A percentile compares a stretch with the other conserved stretches of the same genome.
Conservation (phyloP, 2,888 invertebrate species). For the Andricus curvator region DNA sequence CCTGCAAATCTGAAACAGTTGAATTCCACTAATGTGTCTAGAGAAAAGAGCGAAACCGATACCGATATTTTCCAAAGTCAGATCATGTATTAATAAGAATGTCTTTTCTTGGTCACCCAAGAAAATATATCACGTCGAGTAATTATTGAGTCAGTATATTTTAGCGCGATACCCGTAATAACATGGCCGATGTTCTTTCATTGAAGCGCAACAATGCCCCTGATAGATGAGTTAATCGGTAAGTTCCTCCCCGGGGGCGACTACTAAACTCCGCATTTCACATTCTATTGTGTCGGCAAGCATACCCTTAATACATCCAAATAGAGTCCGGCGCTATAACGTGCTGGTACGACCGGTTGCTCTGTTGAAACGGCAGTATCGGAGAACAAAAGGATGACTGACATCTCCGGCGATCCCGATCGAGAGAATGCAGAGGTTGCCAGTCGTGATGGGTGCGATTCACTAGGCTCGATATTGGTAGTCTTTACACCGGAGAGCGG, state of each 20-base stretch:
- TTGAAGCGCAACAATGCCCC: slow-evolving; percentile 76
- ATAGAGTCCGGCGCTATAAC: slow-evolving; percentile 57
- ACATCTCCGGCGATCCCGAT: slow-evolving; percentile 71
- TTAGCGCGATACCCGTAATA: slow-evolving; percentile 57
- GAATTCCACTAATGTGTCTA: too few relatives aligned
- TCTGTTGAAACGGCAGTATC: slow-evolving; percentile 63
- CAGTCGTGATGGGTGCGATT: slow-evolving; percentile 36
- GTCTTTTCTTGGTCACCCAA: background rate
- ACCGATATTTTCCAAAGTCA: too few relatives aligned
- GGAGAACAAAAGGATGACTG: slow-evolving; percentile 71
- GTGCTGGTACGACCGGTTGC: slow-evolving; percentile 48
- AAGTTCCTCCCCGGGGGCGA: slow-evolving; percentile 75
- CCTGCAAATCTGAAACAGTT: too few relatives aligned
- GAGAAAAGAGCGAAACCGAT: too few relatives aligned
- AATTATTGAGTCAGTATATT: slow-evolving; percentile 51
- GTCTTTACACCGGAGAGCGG: too few relatives aligned
- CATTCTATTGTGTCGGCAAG: slow-evolving; percentile 61
- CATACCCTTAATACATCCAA: slow-evolving; percentile 58
- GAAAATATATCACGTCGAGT: slow-evolving; percentile 49
- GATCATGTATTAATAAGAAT: too few relatives aligned
- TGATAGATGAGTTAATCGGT: slow-evolving; percentile 78
- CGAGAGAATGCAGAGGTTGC: slow-evolving; percentile 57
- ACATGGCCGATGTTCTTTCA: slow-evolving; percentile 69
- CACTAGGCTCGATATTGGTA: background rate
- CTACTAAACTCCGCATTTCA: slow-evolving; percentile 64